Conservation (phyloP, 2,888 invertebrate species). For the Andrena camellia region DNA sequence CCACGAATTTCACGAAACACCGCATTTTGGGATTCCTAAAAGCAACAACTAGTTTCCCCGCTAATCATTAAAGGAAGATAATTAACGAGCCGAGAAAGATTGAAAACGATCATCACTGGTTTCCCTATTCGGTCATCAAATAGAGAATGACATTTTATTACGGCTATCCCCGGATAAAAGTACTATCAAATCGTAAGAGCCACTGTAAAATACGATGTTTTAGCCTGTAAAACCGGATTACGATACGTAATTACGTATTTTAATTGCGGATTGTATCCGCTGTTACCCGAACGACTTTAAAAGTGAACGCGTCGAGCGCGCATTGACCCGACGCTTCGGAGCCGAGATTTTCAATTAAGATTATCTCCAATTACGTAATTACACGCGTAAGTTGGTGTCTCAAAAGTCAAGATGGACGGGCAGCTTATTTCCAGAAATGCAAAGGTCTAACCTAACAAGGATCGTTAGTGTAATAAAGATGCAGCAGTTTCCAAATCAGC, state of each 20-base stretch:
- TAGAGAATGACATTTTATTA: slow-evolving; percentile 56
- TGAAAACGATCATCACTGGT: slow-evolving; percentile 1
- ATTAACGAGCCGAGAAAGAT: slow-evolving; percentile 15
- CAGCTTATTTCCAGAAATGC: background rate
- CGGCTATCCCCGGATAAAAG: slow-evolving; percentile 15
- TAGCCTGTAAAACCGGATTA: slow-evolving; percentile 52
- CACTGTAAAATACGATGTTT: slow-evolving; percentile 56
- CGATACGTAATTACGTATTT: slow-evolving; percentile 57
- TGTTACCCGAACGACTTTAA: slow-evolving; percentile 33
- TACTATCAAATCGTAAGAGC: slow-evolving; percentile 52
- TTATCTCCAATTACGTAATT: slow-evolving; percentile 31
- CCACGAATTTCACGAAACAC: background rate
- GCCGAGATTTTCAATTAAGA: slow-evolving; percentile 22
- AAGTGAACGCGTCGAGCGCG: slow-evolving; percentile 11
- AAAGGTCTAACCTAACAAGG: background rate
- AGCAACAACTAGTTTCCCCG: background rate
- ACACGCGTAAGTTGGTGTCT: slow-evolving; percentile 8
- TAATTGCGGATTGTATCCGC: slow-evolving; percentile 47
- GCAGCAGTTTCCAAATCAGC: background rate
- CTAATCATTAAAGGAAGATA: background rate
- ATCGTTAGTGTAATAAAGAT: slow-evolving; percentile 8
- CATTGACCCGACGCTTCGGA: slow-evolving; percentile 4
- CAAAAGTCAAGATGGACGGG: slow-evolving; percentile 1
- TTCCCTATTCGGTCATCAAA: slow-evolving; percentile 29
- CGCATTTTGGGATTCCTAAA: background rate